A percentile compares a stretch with the other conserved stretches of the same genome.
phyloP scores from a whole-genome alignment of 2,888 invertebrate species.

The Synergus laeviventris region DNA sequence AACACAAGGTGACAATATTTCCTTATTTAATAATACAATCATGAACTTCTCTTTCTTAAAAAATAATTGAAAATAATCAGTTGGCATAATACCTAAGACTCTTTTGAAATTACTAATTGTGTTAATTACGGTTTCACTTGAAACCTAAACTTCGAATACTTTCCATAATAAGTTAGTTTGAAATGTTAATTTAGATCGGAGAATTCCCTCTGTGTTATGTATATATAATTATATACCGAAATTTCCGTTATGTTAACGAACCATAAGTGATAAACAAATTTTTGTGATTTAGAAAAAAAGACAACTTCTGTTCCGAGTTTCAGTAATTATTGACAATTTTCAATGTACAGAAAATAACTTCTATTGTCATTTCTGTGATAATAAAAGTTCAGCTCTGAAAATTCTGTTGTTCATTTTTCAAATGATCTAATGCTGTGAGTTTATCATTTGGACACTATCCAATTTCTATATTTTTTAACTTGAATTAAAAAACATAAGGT shows the following conservation, averaged over 20 bases:
- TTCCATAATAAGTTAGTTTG: conserved; percentile 20
- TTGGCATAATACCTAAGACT: neutral
- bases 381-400: conserved; percentile 51
- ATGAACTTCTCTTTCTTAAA: neutral
- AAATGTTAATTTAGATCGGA: neutral
- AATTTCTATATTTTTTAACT: no score
- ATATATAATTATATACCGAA: neutral
- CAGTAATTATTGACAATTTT: neutral
- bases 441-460: neutral
- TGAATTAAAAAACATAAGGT: no score
- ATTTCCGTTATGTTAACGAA: neutral
- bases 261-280: neutral
- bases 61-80: neutral
- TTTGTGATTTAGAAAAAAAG: conserved; percentile 1
- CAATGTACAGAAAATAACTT: conserved; percentile 40
- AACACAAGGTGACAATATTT: neutral
- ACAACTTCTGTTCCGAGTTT: conserved; percentile 6
- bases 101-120: neutral
- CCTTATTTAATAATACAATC: neutral
- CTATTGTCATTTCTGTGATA: conserved; percentile 57
- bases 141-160: conserved; percentile 9
- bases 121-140: neutral
- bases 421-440: neutral
- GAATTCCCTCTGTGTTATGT: conserved; percentile 2
- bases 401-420: neutral